Evolutionary conservation across 2,888 invertebrate genomes (phyloP), one percentile per base, ranked within the genome.

Genomic region (Coremacera marginata): DNA sequence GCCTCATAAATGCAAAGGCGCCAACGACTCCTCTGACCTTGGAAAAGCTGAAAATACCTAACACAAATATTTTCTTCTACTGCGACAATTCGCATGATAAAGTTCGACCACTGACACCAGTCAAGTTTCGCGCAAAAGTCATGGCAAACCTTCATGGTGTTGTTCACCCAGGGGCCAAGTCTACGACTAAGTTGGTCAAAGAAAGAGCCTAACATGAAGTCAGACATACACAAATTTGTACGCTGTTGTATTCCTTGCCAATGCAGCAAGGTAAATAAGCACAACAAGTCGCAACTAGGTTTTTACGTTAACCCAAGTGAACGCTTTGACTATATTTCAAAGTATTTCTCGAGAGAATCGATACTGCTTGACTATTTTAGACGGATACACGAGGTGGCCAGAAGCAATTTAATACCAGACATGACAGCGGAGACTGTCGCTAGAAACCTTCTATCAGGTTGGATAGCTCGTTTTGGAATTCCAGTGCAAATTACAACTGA

Each of bases 331-430:
- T 31, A 71, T 16, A 71, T 71, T 19, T 57, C 19, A 1, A 22
- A 3, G 49, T 51, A 16, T 52, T 16, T 71, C 68, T 7, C 22
- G 44, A 11, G 62, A 60, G 5, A 22, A 31, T 16, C 14, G 76
- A 7, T 89, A 88, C 76, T 82, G 84, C 44, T 80, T 88, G 3
- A 88, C 89, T 0, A 82, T 83, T 11, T n/a, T n/a, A n/a, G n/a
- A n/a, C n/a, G n/a, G n/a, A n/a, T n/a, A 76, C 79, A 19, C 82
- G 0, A 49, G 82, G 1, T 83, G 84, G 83, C 80, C 81, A 2
- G 84, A 81, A 68, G 82, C 80, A 0, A 8, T 5, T 8, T 4
- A 3, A 16, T 37, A 22, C 4, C 25, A 3, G 62, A 72, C 49
- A 60, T 71, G 9, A 14, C 55, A 1, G 67, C 73, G 1, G 51